Evolutionary conservation across 2,888 invertebrate genomes (phyloP).

Genomic region (Microdon myrmicae): DNA sequence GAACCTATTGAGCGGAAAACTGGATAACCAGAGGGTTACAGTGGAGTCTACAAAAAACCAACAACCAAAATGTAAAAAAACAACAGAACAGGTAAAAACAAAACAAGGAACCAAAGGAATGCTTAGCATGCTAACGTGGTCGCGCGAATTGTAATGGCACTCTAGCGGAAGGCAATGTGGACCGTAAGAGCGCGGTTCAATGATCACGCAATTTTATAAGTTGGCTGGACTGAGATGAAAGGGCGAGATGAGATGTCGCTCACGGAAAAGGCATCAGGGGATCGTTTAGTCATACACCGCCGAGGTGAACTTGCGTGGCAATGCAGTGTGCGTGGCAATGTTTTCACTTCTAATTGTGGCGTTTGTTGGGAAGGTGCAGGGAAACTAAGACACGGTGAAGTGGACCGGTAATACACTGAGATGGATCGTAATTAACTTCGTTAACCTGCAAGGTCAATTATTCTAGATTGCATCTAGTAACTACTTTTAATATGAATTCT

Average conservation of each 20-base stretch:
- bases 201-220: slow-evolving; percentile 46
- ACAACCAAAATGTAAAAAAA: slow-evolving; percentile 27
- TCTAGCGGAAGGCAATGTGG: slow-evolving; percentile 12
- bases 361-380: slow-evolving; percentile 7
- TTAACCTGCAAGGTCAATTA: too few relatives aligned
- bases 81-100: slow-evolving; percentile 3
- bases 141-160: slow-evolving; percentile 23
- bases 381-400: not conserved
- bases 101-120: slow-evolving; percentile 2
- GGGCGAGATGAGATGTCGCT: slow-evolving; percentile 18
- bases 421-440: too few relatives aligned
- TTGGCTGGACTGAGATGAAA: slow-evolving; percentile 29
- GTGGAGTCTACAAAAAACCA: slow-evolving; percentile 5
- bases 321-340: slow-evolving; percentile 32
- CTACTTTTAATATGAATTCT: too few relatives aligned
- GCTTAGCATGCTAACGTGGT: slow-evolving; percentile 20
- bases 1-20: slow-evolving; percentile 43
- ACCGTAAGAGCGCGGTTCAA: slow-evolving; percentile 30
- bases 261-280: slow-evolving; percentile 1
- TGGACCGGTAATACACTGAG: too few relatives aligned
- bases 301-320: slow-evolving; percentile 36
- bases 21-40: slow-evolving; percentile 12
- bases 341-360: slow-evolving; percentile 31
- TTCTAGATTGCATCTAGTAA: too few relatives aligned
- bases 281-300: slow-evolving; percentile 28